A percentile compares a stretch with the other conserved stretches of the same genome.
Conservation (phyloP, 2,113 vertebrate species). For the Aphyosemion australe region DNA sequence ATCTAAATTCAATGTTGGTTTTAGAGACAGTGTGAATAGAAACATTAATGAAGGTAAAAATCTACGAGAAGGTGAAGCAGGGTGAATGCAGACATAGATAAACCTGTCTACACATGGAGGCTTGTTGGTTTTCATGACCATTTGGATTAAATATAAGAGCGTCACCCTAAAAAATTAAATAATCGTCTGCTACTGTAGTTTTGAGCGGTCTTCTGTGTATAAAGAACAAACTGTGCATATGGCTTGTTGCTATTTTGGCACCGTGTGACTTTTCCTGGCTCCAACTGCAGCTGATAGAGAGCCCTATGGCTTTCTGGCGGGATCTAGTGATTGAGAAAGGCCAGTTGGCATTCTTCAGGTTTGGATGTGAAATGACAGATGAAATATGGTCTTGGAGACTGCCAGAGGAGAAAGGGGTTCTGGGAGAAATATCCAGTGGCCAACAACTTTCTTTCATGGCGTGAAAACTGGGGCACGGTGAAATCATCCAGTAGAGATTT, state of each 20-base stretch:
- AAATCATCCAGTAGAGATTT: constrained; percentile 20
- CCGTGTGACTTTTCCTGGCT: constrained; percentile 57
- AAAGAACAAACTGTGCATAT: constrained; percentile 58
- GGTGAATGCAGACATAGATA: constrained; percentile 20
- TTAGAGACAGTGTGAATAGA: constrained; percentile 25
- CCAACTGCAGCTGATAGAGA: constrained; percentile 48
- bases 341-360: constrained; percentile 71
- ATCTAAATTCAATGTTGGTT: constrained; percentile 22
- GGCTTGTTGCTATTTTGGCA: constrained; percentile 54
- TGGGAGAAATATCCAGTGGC: constrained; percentile 55
- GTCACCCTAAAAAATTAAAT: constrained; percentile 22
- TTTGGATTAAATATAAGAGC: constrained; percentile 3
- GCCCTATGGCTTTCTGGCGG: constrained; percentile 64
- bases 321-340: constrained; percentile 61
- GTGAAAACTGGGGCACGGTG: constrained; percentile 26
- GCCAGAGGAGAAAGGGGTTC: constrained; percentile 66
- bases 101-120: constrained; percentile 5
- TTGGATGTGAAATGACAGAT: constrained; percentile 69
- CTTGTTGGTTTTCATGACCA: constrained; percentile 8
- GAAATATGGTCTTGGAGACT: constrained; percentile 70
- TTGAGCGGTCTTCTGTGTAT: constrained; percentile 33
- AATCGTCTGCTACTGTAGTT: constrained; percentile 8
- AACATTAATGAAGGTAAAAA: constrained; percentile 44
- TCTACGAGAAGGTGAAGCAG: constrained; percentile 26
- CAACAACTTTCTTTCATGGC: constrained; percentile 41